Conservation (phyloP, 2,888 invertebrate species). For the Carabus problematicus region DNA sequence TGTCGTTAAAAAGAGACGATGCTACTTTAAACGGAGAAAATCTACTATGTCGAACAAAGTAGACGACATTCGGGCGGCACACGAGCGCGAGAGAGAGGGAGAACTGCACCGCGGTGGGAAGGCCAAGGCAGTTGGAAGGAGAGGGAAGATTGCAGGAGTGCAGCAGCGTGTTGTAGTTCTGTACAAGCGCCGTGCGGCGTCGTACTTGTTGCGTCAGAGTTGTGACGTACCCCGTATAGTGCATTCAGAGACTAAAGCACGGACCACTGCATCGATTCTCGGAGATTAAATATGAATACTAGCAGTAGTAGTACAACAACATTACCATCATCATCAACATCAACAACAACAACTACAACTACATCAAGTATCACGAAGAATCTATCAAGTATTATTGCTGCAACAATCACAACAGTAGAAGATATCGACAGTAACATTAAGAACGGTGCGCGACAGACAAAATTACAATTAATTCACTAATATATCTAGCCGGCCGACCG, state of each 20-base stretch:
- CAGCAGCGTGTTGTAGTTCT: slow-evolving; percentile 50
- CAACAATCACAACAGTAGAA: too few relatives aligned
- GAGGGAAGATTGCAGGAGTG: slow-evolving; percentile 59
- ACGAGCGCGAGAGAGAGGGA: slow-evolving; percentile 48
- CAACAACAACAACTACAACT: too few relatives aligned
- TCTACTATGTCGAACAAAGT: slow-evolving; percentile 42
- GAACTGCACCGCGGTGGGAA: slow-evolving; percentile 46
- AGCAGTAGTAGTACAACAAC: slow-evolving; percentile 6
- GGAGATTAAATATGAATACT: slow-evolving; percentile 39
- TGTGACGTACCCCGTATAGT: slow-evolving; percentile 53
- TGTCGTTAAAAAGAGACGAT: slow-evolving; percentile 43
- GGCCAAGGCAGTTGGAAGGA: slow-evolving; percentile 50
- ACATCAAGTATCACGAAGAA: too few relatives aligned
- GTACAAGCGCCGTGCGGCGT: slow-evolving; percentile 60
- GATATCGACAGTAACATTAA: too few relatives aligned
- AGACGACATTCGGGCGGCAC: slow-evolving; percentile 36
- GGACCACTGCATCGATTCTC: slow-evolving; percentile 36
- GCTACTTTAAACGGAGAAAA: slow-evolving; percentile 43
- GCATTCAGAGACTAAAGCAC: slow-evolving; percentile 39
- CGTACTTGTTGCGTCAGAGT: slow-evolving; percentile 62
- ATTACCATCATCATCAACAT: too few relatives aligned
- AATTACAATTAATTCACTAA: too few relatives aligned
- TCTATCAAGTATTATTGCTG: too few relatives aligned
- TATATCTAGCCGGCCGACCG: slow-evolving; percentile 49
- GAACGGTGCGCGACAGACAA: too few relatives aligned